Evolutionary conservation across 2,797 vertebrate genomes (phyloP).

Genomic region (Thalassophryne amazonica): DNA sequence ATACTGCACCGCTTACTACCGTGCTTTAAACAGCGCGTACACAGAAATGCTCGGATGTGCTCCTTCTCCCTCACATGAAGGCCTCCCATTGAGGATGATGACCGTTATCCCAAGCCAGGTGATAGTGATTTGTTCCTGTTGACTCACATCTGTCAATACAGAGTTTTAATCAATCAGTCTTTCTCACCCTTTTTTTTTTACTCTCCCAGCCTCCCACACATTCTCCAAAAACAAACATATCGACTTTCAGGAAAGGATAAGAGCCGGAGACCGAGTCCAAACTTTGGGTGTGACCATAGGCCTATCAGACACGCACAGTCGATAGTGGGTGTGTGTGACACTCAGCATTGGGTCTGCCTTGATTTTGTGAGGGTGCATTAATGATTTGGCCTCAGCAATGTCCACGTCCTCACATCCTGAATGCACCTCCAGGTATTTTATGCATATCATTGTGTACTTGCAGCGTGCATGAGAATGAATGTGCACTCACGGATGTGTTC

Average conservation of each 20-base stretch:
- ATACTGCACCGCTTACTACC: conserved; percentile 34
- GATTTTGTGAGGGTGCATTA: conserved; percentile 59
- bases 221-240: conserved; percentile 46
- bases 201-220: conserved; percentile 22
- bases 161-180: conserved; percentile 50
- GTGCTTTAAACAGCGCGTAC: conserved; percentile 45
- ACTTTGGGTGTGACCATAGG: background rate
- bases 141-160: conserved; percentile 50
- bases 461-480: background rate
- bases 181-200: conserved; percentile 16
- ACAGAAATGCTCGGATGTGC: conserved; percentile 25
- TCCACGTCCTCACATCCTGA: background rate
- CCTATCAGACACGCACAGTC: conserved; percentile 31
- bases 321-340: conserved; percentile 25
- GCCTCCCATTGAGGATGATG: background rate
- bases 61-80: conserved; percentile 13
- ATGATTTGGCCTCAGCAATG: conserved; percentile 21
- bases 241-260: conserved; percentile 31
- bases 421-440: conserved; percentile 2
- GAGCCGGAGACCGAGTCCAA: conserved; percentile 25
- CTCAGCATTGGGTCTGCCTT: background rate
- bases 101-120: conserved; percentile 8
- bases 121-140: conserved; percentile 47
- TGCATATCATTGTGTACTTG: conserved; percentile 6
- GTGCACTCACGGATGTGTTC: background rate